Evolutionary conservation across 2,888 invertebrate species (phyloP).

Genomic region (Latrodectus elegans): DNA sequence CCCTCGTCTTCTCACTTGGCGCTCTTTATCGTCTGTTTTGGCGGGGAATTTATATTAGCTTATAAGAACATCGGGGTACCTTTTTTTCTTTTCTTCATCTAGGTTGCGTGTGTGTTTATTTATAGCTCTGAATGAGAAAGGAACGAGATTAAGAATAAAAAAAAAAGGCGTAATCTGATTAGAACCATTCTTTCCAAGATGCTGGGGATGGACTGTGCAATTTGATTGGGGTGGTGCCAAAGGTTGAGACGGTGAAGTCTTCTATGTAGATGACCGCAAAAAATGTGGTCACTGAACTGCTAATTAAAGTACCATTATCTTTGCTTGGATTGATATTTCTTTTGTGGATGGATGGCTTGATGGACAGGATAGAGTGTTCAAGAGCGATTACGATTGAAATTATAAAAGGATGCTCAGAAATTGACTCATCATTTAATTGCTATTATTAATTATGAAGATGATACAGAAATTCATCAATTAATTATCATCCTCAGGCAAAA

Average conservation of each 20-base stretch:
- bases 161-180: conserved; percentile 2
- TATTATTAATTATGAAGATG: too few relatives aligned
- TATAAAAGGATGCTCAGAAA: too few relatives aligned
- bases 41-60: not conserved
- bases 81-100: not conserved
- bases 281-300: not conserved
- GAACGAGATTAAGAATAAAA: not conserved
- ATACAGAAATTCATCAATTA: too few relatives aligned
- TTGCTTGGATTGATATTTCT: not conserved
- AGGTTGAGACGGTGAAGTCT: not conserved
- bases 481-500: too few relatives aligned
- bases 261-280: not conserved
- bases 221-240: not conserved
- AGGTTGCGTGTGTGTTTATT: not conserved
- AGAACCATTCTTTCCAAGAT: not conserved
- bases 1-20: not conserved
- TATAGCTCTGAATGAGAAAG: not conserved
- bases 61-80: not conserved
- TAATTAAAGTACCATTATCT: not conserved
- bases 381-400: too few relatives aligned
- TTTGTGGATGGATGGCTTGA: too few relatives aligned
- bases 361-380: too few relatives aligned
- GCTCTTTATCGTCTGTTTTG: not conserved
- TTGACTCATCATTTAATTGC: too few relatives aligned
- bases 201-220: not conserved